Conservation (phyloP, 2,113 vertebrate species). For the Hemibagrus wyckioides region DNA sequence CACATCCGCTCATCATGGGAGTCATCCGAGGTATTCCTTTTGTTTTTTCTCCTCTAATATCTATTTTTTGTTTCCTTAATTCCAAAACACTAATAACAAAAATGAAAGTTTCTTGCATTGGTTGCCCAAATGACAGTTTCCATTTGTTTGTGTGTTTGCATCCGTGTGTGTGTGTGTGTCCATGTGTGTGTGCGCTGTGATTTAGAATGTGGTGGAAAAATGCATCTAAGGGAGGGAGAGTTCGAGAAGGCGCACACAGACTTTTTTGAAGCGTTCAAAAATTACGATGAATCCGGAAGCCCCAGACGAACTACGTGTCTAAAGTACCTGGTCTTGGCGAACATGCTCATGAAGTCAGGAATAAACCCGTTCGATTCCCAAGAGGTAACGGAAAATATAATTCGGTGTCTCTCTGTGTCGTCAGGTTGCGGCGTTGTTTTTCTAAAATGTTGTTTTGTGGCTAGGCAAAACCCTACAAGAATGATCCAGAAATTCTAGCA, state of each 20-base stretch:
- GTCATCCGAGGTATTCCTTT: conserved; percentile 97
- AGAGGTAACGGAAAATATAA: conserved; percentile 79
- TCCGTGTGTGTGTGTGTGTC: too few relatives aligned
- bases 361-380: conserved; percentile 99
- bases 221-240: conserved; percentile 98
- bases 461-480: conserved; percentile 99
- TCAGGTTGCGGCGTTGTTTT: neutral
- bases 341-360: conserved; percentile 99
- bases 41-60: neutral
- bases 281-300: conserved; percentile 98
- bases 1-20: conserved; percentile 98
- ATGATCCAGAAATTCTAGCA: conserved; percentile 98
- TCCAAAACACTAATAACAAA: neutral
- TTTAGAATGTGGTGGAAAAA: conserved; percentile 97
- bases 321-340: conserved; percentile 98
- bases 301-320: conserved; percentile 97
- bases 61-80: neutral
- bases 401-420: neutral
- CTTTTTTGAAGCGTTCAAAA: conserved; percentile 99
- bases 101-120: neutral
- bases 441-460: conserved; percentile 54
- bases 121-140: neutral
- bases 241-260: conserved; percentile 99
- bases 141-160: neutral
- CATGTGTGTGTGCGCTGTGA: neutral